Evolutionary conservation across 1,140 invertebrate species (phyloP).

Genomic region (Stegodyphus dumicola): DNA sequence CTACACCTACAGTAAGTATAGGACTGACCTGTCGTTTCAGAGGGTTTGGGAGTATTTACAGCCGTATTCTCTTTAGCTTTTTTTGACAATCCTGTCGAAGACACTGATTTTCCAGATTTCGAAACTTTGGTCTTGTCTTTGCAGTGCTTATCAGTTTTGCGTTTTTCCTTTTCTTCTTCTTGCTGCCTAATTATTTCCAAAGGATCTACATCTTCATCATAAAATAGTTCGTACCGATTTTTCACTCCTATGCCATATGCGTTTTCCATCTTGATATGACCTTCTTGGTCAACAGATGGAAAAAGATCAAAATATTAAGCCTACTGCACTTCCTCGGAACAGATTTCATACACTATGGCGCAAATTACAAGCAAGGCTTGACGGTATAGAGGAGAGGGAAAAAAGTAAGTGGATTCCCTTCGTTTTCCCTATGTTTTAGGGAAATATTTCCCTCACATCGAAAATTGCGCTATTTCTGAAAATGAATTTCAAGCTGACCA

Average conservation of each 20-base stretch:
- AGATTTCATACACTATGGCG: constrained; percentile 25
- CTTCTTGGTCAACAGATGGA: constrained; percentile 64
- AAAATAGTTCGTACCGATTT: constrained; percentile 92
- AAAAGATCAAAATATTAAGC: constrained; percentile 9
- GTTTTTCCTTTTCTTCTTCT: constrained; percentile 83
- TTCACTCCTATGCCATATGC: constrained; percentile 90
- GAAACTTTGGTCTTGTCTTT: constrained; percentile 73
- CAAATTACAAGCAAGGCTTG: not conserved
- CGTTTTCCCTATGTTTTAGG: too few relatives aligned
- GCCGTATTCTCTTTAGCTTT: constrained; percentile 13
- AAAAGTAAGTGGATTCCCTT: too few relatives aligned
- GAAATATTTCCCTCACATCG: too few relatives aligned
- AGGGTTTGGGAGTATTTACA: not conserved
- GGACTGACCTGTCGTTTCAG: constrained; percentile 39
- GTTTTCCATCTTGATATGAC: constrained; percentile 80
- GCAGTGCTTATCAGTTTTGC: constrained; percentile 81
- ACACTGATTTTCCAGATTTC: constrained; percentile 74
- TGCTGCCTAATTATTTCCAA: constrained; percentile 75
- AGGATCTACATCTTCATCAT: constrained; percentile 86
- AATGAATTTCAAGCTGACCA: too few relatives aligned
- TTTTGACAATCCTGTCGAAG: constrained; percentile 11
- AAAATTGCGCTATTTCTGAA: too few relatives aligned
- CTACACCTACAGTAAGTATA: too few relatives aligned
- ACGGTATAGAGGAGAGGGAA: too few relatives aligned
- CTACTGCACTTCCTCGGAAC: too few relatives aligned